These are phyloP conservation scores for Nebria ingens DNA, from an alignment of 1,140 invertebrate genomes.

Conservation along the genomic window DNA sequence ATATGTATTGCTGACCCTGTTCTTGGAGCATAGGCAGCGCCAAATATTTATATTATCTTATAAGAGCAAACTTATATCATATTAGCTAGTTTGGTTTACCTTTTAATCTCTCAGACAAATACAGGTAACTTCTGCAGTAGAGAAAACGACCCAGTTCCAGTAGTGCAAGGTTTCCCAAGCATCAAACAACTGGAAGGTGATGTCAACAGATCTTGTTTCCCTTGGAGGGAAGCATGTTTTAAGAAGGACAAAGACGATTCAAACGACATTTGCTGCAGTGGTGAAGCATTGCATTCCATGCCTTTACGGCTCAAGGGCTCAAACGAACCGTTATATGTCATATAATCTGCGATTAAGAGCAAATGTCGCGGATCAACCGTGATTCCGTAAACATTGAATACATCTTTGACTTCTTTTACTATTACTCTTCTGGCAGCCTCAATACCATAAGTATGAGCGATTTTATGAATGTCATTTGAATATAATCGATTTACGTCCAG, in stretches of 20 bases:
- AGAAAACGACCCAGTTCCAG: slow-evolving; percentile 77
- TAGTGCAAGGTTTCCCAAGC: slow-evolving; percentile 68
- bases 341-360: slow-evolving; percentile 89
- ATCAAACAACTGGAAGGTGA: slow-evolving; percentile 86
- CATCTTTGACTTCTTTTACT: slow-evolving; percentile 80
- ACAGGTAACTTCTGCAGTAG: slow-evolving; percentile 23
- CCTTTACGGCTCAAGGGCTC: slow-evolving; percentile 83
- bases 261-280: slow-evolving; percentile 96
- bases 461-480: slow-evolving; percentile 89
- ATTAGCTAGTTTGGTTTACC: too few relatives aligned
- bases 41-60: too few relatives aligned
- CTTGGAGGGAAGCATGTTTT: slow-evolving; percentile 64
- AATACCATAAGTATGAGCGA: slow-evolving; percentile 86
- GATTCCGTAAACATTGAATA: slow-evolving; percentile 95
- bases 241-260: slow-evolving; percentile 87
- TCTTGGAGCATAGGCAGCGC: too few relatives aligned
- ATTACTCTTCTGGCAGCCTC: slow-evolving; percentile 90
- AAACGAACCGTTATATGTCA: slow-evolving; percentile 89
- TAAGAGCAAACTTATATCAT: too few relatives aligned
- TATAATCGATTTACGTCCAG: slow-evolving; percentile 83
- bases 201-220: slow-evolving; percentile 59
- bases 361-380: slow-evolving; percentile 90
- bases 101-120: too few relatives aligned
- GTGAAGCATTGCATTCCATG: slow-evolving; percentile 79
- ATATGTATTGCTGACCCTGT: too few relatives aligned